phyloP scores from a whole-genome alignment of 1,140 invertebrate species.

The Aphaenogaster ashmeadi region DNA sequence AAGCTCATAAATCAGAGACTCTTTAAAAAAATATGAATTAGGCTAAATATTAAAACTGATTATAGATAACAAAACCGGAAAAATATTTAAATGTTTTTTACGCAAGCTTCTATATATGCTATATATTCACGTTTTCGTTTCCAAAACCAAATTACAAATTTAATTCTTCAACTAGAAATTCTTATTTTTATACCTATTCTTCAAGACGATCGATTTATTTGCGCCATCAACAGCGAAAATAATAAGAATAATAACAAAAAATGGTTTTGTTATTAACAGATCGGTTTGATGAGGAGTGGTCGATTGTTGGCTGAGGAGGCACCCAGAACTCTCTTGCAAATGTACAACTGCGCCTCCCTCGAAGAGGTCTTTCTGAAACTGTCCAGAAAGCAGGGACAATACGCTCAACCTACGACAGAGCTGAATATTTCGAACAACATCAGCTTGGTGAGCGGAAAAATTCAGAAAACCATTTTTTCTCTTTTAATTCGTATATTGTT shows the following conservation, averaged over 20 bases:
- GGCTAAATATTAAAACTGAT: neutral
- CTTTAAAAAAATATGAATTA: neutral
- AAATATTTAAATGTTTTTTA: slow-evolving; percentile 9
- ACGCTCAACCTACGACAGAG: slow-evolving; percentile 88
- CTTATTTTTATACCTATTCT: neutral
- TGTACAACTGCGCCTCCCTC: slow-evolving; percentile 94
- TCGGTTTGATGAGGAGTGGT: slow-evolving; percentile 97
- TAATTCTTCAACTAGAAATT: neutral
- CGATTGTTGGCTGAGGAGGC: slow-evolving; percentile 96
- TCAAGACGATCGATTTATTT: neutral
- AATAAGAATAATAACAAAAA: neutral
- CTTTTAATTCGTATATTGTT: neutral
- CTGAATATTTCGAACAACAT: slow-evolving; percentile 93
- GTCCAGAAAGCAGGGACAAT: slow-evolving; percentile 89
- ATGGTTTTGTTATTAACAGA: slow-evolving; percentile 87
- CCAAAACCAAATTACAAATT: neutral
- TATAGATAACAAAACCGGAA: neutral
- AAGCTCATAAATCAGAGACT: neutral
- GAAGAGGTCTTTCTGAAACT: slow-evolving; percentile 98
- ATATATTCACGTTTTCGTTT: neutral
- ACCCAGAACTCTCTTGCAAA: slow-evolving; percentile 93
- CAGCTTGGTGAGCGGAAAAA: slow-evolving; percentile 88
- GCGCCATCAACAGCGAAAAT: neutral
- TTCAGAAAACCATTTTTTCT: neutral
- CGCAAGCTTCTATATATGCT: neutral